phyloP scores from a whole-genome alignment of 2,888 invertebrate genomes.

The Ecliptopera silaceata region DNA sequence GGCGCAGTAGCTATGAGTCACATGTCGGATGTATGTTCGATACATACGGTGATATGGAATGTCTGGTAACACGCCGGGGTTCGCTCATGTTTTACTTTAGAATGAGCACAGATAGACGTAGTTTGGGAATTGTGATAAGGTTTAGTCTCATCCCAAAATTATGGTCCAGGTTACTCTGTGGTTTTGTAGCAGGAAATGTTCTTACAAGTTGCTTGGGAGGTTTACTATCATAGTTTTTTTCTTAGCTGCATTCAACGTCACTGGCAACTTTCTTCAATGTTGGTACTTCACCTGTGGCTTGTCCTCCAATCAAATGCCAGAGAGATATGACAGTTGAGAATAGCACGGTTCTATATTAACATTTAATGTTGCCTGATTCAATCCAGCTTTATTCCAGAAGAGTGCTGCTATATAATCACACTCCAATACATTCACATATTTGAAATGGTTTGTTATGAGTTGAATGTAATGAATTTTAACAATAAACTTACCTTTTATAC shows the following conservation, averaged over 20 bases:
- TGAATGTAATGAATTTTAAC: background rate
- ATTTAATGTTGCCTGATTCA: constrained; percentile 6
- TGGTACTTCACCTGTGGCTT: constrained; percentile 16
- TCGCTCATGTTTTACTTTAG: constrained; percentile 39
- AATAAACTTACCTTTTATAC: constrained; percentile 78
- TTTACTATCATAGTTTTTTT: constrained; percentile 37
- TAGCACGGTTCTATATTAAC: constrained; percentile 4
- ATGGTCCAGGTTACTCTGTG: constrained; percentile 33
- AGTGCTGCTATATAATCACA: constrained; percentile 3
- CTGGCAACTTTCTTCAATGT: constrained; percentile 25
- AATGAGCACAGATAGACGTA: constrained; percentile 23
- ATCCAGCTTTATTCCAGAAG: background rate
- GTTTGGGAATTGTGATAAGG: constrained; percentile 21
- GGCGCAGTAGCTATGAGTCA: constrained; percentile 54
- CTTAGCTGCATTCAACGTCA: constrained; percentile 16
- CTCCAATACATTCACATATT: background rate
- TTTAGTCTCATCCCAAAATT: constrained; percentile 33
- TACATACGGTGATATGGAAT: constrained; percentile 46
- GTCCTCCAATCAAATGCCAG: constrained; percentile 14
- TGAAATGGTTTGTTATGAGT: constrained; percentile 1
- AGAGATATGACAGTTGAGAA: constrained; percentile 11
- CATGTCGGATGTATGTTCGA: constrained; percentile 56
- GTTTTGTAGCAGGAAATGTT: constrained; percentile 13
- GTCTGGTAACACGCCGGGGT: constrained; percentile 32
- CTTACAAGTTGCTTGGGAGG: constrained; percentile 9